Conservation (phyloP, 2,888 invertebrate species). For the Choreutis nemorana region DNA sequence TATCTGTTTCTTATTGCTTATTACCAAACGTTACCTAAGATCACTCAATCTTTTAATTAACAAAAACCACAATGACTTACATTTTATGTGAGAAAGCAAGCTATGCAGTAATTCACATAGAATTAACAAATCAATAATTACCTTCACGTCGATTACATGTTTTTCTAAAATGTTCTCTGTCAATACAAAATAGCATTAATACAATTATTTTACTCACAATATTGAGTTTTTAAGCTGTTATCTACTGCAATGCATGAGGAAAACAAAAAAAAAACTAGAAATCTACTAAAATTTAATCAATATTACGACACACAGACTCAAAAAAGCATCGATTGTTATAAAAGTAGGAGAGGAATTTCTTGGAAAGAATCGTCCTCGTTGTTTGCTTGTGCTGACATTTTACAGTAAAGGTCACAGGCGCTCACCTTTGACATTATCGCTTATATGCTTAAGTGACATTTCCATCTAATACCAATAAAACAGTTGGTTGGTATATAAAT, state of each 20-base stretch:
- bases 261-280: no score
- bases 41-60: conserved; percentile 16
- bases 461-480: conserved; percentile 32
- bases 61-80: conserved; percentile 10
- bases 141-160: no score
- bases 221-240: no score
- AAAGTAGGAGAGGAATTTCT: conserved; percentile 53
- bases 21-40: conserved; percentile 25
- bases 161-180: no score
- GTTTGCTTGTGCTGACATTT: conserved; percentile 64
- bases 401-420: conserved; percentile 59
- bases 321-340: conserved; percentile 55
- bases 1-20: conserved; percentile 21
- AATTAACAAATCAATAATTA: no score
- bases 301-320: no score
- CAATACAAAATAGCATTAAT: no score
- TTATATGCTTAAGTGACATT: conserved; percentile 49
- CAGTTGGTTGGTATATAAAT: conserved; percentile 8
- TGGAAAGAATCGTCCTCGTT: conserved; percentile 64
- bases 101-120: no score
- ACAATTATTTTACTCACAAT: no score
- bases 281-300: no score
- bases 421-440: conserved; percentile 55
- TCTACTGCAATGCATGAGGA: no score
- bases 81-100: neutral